Percentiles rank a stretch among this genome's conserved stretches.
These are phyloP conservation scores for Oophaga sylvatica DNA, from an alignment of 2,797 vertebrate genomes.

Conservation along the genomic window DNA sequence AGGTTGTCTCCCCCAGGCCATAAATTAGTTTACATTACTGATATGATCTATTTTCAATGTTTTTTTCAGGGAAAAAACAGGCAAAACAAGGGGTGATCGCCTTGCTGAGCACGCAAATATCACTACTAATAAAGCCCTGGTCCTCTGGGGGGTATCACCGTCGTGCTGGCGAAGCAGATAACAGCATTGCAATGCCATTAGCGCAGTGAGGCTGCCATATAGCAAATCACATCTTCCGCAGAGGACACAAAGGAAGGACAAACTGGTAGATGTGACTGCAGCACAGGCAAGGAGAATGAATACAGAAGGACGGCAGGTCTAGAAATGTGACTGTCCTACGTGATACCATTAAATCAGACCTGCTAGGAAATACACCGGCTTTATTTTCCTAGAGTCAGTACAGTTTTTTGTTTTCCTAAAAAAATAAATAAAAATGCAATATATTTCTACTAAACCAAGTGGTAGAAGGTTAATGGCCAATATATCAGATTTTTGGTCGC, in stretches of 20 bases:
- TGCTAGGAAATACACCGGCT: neutral
- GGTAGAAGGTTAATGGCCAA: neutral
- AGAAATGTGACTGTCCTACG: neutral
- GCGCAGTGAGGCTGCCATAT: constrained; percentile 28
- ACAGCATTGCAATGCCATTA: constrained; percentile 50
- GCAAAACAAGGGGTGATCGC: constrained; percentile 31
- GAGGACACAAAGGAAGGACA: constrained; percentile 45
- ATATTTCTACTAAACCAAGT: neutral
- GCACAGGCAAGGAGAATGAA: neutral
- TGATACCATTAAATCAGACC: neutral
- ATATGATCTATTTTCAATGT: constrained; percentile 6
- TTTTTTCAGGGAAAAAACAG: constrained; percentile 7
- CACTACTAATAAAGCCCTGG: constrained; percentile 48
- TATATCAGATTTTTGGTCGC: neutral
- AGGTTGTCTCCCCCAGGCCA: neutral
- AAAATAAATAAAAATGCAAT: neutral
- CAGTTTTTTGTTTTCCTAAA: neutral
- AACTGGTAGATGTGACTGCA: neutral
- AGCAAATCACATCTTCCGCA: constrained; percentile 10
- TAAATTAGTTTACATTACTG: constrained; percentile 14
- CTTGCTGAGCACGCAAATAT: neutral
- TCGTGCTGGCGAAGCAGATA: constrained; percentile 54
- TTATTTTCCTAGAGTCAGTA: neutral
- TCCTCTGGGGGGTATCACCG: neutral
- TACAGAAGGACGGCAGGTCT: neutral